Base-by-base conservation (phyloP, 2,888 invertebrate genomes). In the Hypselothyrea guttata region DNA sequence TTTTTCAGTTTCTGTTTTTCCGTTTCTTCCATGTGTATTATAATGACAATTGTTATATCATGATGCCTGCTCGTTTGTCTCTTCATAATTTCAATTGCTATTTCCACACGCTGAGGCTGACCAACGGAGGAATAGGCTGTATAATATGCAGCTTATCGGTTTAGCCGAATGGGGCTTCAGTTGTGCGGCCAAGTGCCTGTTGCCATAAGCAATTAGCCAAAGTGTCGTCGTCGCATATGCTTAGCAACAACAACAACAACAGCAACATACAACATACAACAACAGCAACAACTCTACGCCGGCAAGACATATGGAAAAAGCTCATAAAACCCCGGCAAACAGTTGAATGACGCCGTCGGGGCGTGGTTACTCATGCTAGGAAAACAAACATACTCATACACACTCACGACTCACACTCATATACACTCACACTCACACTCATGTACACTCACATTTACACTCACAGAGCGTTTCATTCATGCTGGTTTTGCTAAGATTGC, bases 161-260 rank as follows among this genome's bases (percentile, higher is more conserved):
- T 57, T 46, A 38, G 44, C 16, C 42, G 55, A 46, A 49, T 30
- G 47, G 27, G 54, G 40, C 35, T 37, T 45, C 11, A 11, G 33
- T n/a, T 38, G 16, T 18, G 16, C 31, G 45, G 53, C 34, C 81
- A 65, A 79, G 58, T 54, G 71, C 34, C 5, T 67, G 59, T 66
- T 77, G 82, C 65, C 71, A 40, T 69, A 61, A 77, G 62, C 83
- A 79, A 79, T 79, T 79, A 84, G 78, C 65, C 77, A 66, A 81
- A 78, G 78, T 84, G 84, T 83, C 55, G 84, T 83, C 55, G 61
- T 54, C 42, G 45, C 57, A 49, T 53, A 34, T 62, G 53, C 64
- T 72, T 51, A 45, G 38, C 52, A 55, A 56, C 65, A 37, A 27
- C 37, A 46, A 27, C 33, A 18, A 42, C 55, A 38, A 35, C 42